phyloP scores from a whole-genome alignment of 2,888 invertebrate species.

The Philopedon plagiatum region DNA sequence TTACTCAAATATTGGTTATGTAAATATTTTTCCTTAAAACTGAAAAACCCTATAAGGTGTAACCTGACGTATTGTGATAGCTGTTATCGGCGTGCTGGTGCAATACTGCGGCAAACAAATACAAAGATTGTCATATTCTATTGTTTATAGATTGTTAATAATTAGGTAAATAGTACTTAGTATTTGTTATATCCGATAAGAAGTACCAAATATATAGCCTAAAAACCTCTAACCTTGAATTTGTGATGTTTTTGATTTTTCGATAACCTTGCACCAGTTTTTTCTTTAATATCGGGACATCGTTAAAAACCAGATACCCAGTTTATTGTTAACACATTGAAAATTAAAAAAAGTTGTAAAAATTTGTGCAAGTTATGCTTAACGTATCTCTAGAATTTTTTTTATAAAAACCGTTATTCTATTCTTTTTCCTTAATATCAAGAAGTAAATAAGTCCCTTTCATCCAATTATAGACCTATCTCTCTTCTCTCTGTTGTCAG shows the following conservation, averaged over 20 bases:
- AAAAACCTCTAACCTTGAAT: conserved; percentile 11
- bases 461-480: no score
- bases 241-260: conserved; percentile 3
- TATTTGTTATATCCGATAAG: not conserved
- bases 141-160: not conserved
- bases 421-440: no score
- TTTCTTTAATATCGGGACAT: not conserved
- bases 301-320: not conserved
- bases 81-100: conserved; percentile 4
- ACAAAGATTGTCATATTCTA: conserved; percentile 1
- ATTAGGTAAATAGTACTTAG: not conserved
- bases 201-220: not conserved
- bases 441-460: no score
- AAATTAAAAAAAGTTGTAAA: not conserved
- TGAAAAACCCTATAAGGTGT: conserved; percentile 6
- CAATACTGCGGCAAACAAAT: conserved; percentile 11
- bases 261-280: not conserved
- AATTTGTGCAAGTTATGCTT: no score
- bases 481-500: no score
- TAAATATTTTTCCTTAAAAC: conserved; percentile 17
- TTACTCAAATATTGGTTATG: conserved; percentile 16
- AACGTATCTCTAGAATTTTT: no score
- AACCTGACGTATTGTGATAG: conserved; percentile 1
- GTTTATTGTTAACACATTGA: not conserved
- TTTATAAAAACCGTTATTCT: no score